Conservation (phyloP, 2,888 invertebrate genomes). For the Sarcophaga carnaria region DNA sequence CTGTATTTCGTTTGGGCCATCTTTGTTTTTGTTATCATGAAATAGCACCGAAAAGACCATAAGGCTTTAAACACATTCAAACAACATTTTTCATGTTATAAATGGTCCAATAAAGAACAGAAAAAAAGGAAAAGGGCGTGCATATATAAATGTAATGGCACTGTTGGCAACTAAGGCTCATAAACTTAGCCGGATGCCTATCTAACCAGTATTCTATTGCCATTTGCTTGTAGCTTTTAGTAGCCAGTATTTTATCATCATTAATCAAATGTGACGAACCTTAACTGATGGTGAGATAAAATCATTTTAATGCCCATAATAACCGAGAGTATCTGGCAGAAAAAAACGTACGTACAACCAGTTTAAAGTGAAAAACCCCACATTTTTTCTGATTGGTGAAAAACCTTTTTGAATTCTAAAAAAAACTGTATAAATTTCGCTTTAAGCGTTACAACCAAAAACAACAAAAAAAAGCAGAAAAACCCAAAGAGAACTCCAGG, state of each 20-base stretch:
- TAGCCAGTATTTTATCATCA: slow-evolving; percentile 48
- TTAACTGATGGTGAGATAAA: slow-evolving; percentile 62
- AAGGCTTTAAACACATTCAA: slow-evolving; percentile 24
- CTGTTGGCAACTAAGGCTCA: neutral
- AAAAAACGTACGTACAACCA: neutral
- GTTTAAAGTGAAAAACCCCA: slow-evolving; percentile 19
- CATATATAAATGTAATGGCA: neutral
- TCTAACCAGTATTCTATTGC: neutral
- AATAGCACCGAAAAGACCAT: slow-evolving; percentile 16
- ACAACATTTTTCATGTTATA: slow-evolving; percentile 40
- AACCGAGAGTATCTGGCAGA: slow-evolving; percentile 29
- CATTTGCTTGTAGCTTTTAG: slow-evolving; percentile 27
- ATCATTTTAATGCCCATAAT: slow-evolving; percentile 62
- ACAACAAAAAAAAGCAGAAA: neutral
- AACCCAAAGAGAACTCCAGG: slow-evolving; percentile 1
- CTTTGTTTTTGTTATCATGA: neutral
- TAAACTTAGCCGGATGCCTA: neutral
- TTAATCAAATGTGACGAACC: slow-evolving; percentile 67
- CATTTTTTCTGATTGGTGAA: neutral
- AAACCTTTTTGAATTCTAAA: slow-evolving; percentile 22
- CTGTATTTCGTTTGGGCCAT: neutral
- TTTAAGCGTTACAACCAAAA: slow-evolving; percentile 14
- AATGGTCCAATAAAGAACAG: neutral
- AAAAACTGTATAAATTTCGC: slow-evolving; percentile 14
- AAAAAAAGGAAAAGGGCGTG: neutral